Base-by-base conservation (phyloP, 2,888 invertebrate genomes). In the Drosophila demipolita region DNA sequence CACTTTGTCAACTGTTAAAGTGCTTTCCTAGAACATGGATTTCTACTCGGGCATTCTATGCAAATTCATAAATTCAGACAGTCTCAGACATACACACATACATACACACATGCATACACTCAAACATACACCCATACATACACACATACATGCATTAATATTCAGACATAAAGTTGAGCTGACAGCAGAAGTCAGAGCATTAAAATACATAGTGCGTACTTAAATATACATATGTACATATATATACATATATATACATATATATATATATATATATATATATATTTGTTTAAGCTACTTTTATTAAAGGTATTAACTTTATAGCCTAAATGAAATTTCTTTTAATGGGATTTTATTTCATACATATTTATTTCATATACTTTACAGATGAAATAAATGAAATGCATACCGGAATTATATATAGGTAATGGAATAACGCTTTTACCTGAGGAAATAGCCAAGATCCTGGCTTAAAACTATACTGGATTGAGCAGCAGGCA, bases 1-100 rank as follows among this genome's bases (percentile, higher is more conserved):
- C 40, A 40, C 36, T 78, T 66, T 66, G 62, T 35, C 45, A 66
- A 74, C 59, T 60, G 57, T 57, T 54, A 53, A 49, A 74, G 75
- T 64, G 62, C 75, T 59, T 58, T 35, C 33, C 49, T 54, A 45
- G 23, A 40, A 58, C 45, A 23, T 12, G 67, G 38, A 32, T 29
- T 38, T 40, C 57, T 23, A 57, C 60, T 55, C 36, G 17, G 17
- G n/a, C 45, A 50, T 7, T 42, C 20, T 32, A 23, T 17, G 57
- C 42, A 57, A 42, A 42, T 42, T 57, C 42, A 57, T 42, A 42
- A 40, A 20, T 12, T 20, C 26, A 17, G 15, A 26, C 17, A 9
- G 29, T 29, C 29, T 29, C 29, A 29, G 9, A 57, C 9, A 38
- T 35, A 23, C 20, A 4, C 26, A 3, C 33, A 23, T 11, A 3